Evolutionary conservation across 2,113 vertebrate genomes (phyloP), one percentile per base, ranked within the genome.

Genomic region (Lucifuga dentata): DNA sequence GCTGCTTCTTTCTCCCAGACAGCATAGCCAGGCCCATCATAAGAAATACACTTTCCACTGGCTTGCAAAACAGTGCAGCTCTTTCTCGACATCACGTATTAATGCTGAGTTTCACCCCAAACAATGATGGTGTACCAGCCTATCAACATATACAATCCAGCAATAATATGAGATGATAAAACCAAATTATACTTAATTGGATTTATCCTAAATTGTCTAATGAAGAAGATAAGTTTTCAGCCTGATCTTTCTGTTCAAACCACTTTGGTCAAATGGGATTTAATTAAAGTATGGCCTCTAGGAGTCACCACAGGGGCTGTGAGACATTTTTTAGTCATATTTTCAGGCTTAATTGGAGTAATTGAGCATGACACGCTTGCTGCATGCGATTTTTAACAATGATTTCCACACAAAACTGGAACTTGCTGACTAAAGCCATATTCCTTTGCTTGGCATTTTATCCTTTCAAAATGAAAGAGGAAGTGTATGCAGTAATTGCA

Each of bases 321-420:
- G 38, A 53, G 11, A n/a, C n/a, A 8, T 17, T 11, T 44, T 16
- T 19, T 7, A 29, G 26, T 7, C 26, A 29, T 29, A n/a, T 10
- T 61, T 58, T 44, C 10, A 0, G n/a, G n/a, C 45, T 50, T 21
- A 38, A 29, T 51, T 26, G 11, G 0, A 24, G 50, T 53, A 20
- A 26, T 63, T 45, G 12, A 62, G 38, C 57, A 24, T 63, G 50
- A 74, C 44, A n/a, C 10, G 64, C 76, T 64, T 74, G 62, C 63
- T 79, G 74, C 59, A 76, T 45, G 72, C 21, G 11, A 50, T n/a
- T 33, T 46, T n/a, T 38, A 0, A 64, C 21, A 39, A 4, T 38
- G 12, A 40, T 19, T 68, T 23, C 44, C 24, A 41, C 35, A 33
- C 29, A 35, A 21, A 17, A n/a, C 39, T 49, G 38, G 19, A 65